Evolutionary conservation across 2,113 vertebrate species (phyloP).

Genomic region (Nothoprocta perdicaria): DNA sequence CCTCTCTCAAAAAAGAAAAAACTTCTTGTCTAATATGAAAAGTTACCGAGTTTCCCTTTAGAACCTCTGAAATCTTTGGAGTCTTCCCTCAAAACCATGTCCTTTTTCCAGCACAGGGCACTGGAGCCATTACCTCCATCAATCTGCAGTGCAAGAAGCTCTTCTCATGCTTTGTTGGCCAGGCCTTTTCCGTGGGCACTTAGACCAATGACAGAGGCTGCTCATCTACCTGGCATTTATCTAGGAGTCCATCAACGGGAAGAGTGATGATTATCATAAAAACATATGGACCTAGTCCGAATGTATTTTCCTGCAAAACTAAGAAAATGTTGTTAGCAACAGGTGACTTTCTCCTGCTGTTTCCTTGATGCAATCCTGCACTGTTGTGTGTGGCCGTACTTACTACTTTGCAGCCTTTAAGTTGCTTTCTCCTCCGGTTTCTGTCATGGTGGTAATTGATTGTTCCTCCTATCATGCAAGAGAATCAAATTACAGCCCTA

Average conservation of each 20-base stretch:
- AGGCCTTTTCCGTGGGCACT: not conserved
- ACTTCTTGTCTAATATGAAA: not conserved
- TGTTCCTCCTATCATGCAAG: not conserved
- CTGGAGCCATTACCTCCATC: not conserved
- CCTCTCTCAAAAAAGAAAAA: too few relatives aligned
- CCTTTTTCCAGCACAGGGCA: not conserved
- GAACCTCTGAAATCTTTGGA: not conserved
- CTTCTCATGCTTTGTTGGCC: not conserved
- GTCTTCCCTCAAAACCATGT: not conserved
- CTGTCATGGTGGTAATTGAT: not conserved
- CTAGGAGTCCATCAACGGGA: not conserved
- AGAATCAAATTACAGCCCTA: not conserved
- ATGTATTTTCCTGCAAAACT: not conserved
- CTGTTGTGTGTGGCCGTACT: not conserved
- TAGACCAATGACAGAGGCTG: not conserved
- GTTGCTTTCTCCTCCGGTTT: not conserved
- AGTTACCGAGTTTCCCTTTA: not conserved
- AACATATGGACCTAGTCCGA: not conserved
- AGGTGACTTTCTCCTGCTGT: not conserved
- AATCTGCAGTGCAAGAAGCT: not conserved
- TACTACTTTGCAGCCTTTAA: not conserved
- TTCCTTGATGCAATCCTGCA: not conserved
- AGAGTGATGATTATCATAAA: fast-evolving
- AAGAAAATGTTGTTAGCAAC: not conserved
- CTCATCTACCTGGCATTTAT: not conserved